A percentile compares a stretch with the other conserved stretches of the same genome.
Evolutionary conservation across 2,888 invertebrate species (phyloP).

Genomic region (Frankliniella intonsa): DNA sequence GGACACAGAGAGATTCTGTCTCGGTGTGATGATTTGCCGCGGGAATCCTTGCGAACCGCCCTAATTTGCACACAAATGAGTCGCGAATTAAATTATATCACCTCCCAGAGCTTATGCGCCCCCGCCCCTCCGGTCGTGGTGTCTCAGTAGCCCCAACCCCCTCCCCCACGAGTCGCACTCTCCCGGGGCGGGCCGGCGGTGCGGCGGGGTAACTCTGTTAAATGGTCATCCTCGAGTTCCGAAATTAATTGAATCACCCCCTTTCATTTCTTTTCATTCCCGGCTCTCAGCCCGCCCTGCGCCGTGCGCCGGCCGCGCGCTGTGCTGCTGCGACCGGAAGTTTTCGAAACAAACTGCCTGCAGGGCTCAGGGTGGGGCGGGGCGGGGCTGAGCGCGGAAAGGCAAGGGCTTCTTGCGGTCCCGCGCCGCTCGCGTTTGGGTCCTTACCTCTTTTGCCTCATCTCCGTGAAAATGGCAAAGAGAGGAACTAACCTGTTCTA

Average conservation of each 20-base stretch:
- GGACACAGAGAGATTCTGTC: slow-evolving; percentile 6
- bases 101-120: slow-evolving; percentile 18
- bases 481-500: no score
- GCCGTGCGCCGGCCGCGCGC: no score
- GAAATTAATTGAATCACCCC: slow-evolving; percentile 23
- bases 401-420: background rate
- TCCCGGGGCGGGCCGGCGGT: background rate
- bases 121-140: background rate
- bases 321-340: background rate
- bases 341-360: background rate
- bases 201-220: slow-evolving; percentile 6
- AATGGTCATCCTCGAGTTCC: slow-evolving; percentile 9
- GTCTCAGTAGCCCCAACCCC: background rate
- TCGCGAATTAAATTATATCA: slow-evolving; percentile 24
- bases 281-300: background rate
- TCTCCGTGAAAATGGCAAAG: no score
- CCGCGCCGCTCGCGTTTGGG: no score
- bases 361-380: background rate
- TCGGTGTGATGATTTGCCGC: slow-evolving; percentile 13
- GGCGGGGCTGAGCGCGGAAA: background rate
- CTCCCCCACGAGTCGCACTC: background rate
- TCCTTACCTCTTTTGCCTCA: no score
- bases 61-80: slow-evolving; percentile 20
- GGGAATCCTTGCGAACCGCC: slow-evolving; percentile 1
- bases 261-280: slow-evolving; percentile 1